Evolutionary conservation across 37 sponge, comb jelly and placozoan species (phyloP).

Genomic region (Halisarca cf. caerulea): DNA sequence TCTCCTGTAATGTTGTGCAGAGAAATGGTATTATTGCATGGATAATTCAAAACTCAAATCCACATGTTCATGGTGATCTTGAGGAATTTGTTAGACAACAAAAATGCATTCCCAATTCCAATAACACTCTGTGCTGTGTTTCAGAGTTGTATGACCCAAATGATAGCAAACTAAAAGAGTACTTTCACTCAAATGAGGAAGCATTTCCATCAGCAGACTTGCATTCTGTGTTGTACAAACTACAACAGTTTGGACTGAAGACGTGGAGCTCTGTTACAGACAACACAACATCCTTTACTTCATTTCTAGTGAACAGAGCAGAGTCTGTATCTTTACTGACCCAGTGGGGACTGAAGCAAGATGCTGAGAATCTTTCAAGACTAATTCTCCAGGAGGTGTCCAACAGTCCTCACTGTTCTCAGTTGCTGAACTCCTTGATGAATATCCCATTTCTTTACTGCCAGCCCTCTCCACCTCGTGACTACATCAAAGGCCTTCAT

Average conservation of each 20-base stretch:
- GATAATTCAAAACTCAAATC: constrained; percentile 27
- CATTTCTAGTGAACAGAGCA: constrained; percentile 30
- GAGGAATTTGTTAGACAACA: no score
- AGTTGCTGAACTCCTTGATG: not conserved
- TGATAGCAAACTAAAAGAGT: constrained; percentile 24
- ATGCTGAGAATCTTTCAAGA: not conserved
- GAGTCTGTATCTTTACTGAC: not conserved
- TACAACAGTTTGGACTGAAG: constrained; percentile 36
- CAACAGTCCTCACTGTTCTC: not conserved
- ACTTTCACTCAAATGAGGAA: constrained; percentile 30
- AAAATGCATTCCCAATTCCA: not conserved
- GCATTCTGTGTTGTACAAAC: not conserved
- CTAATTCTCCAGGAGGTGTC: not conserved
- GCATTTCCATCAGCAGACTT: constrained; percentile 41
- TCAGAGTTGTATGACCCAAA: constrained; percentile 42
- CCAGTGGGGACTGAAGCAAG: not conserved
- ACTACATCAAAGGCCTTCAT: constrained; percentile 8
- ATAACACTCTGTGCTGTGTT: not conserved
- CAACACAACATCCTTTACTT: not conserved
- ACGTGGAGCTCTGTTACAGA: constrained; percentile 34
- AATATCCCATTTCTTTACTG: constrained; percentile 24
- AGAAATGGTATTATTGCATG: constrained; percentile 42
- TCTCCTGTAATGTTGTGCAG: not conserved
- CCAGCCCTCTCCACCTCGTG: constrained; percentile 8
- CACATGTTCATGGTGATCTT: not conserved